Conservation (phyloP, 2,888 invertebrate species). For the Nemapogon koenigi region DNA sequence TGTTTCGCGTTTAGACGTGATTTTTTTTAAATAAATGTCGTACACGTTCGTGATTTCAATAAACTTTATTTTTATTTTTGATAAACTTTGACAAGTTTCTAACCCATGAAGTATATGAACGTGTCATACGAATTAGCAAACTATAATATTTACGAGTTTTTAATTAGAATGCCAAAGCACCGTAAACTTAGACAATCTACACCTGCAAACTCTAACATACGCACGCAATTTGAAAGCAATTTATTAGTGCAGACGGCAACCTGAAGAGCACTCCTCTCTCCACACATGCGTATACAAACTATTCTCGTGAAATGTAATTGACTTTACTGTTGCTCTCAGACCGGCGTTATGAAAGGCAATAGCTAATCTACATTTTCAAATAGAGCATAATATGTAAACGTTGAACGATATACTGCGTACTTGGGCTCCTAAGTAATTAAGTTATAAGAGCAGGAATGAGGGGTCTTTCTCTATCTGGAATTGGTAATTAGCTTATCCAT, state of each 20-base stretch:
- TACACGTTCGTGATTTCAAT: no score
- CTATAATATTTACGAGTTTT: no score
- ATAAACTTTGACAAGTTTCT: no score
- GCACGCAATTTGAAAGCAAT: constrained; percentile 31
- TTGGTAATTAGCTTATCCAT: constrained; percentile 52
- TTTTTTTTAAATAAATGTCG: no score
- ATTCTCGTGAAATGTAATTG: constrained; percentile 43
- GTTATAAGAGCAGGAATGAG: constrained; percentile 49
- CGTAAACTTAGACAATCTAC: no score
- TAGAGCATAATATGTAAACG: constrained; percentile 38
- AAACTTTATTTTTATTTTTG: no score
- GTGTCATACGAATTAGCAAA: no score
- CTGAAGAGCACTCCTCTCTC: constrained; percentile 35
- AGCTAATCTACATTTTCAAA: constrained; percentile 57
- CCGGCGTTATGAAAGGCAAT: constrained; percentile 39
- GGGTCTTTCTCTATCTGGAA: constrained; percentile 45
- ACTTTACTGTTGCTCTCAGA: constrained; percentile 34
- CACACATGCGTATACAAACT: constrained; percentile 38
- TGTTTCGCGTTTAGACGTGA: no score
- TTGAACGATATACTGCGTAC: constrained; percentile 19
- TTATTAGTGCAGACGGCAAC: constrained; percentile 31
- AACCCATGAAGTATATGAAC: no score
- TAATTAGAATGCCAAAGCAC: no score
- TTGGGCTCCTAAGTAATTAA: constrained; percentile 40
- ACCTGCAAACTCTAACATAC: not conserved